Percentiles rank a stretch among this genome's conserved stretches.
Evolutionary conservation across 2,888 invertebrate genomes (phyloP).

Genomic region (Spilosoma lubricipeda): DNA sequence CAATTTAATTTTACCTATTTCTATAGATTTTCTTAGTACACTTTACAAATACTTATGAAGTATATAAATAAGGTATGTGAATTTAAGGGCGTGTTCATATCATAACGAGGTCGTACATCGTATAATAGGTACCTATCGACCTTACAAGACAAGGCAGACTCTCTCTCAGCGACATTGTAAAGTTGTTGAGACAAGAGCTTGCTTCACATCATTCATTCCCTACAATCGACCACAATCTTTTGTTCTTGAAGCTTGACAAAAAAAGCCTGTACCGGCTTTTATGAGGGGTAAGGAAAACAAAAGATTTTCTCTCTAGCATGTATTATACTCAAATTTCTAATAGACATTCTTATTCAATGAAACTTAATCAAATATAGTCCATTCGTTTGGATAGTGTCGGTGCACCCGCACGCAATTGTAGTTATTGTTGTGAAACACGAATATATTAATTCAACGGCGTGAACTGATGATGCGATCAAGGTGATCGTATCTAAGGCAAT

Average conservation of each 20-base stretch:
- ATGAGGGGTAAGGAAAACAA: background rate
- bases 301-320: background rate
- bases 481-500: too few species aligned
- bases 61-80: background rate
- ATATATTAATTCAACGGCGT: too few species aligned
- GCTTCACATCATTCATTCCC: constrained; percentile 27
- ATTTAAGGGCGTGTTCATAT: background rate
- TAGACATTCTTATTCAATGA: background rate
- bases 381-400: too few species aligned
- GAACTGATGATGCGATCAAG: too few species aligned
- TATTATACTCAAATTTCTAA: background rate
- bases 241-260: constrained; percentile 14
- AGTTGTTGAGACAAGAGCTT: constrained; percentile 23
- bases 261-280: constrained; percentile 6
- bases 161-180: constrained; percentile 35
- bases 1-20: too few species aligned
- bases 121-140: constrained; percentile 29
- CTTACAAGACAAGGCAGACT: constrained; percentile 16
- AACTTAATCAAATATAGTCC: background rate
- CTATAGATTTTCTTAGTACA: too few species aligned
- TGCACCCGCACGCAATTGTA: too few species aligned
- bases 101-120: constrained; percentile 15
- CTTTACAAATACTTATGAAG: background rate
- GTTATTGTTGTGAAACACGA: too few species aligned
- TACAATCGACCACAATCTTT: constrained; percentile 5